phyloP scores from a whole-genome alignment of 2,888 invertebrate species.

The Troides oblongomaculatus region DNA sequence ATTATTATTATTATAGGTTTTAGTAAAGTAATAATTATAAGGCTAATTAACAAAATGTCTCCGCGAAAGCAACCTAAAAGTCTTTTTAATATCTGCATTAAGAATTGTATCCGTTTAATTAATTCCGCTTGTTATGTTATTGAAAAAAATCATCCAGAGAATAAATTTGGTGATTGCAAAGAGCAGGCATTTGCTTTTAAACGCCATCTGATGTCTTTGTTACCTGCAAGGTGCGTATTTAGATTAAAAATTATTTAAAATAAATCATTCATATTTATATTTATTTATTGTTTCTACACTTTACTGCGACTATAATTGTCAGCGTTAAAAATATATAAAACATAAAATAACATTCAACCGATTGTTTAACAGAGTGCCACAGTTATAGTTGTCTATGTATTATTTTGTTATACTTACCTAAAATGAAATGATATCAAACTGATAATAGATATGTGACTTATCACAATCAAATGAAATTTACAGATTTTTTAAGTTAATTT shows the following conservation, averaged over 20 bases:
- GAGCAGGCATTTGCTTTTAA: constrained; percentile 57
- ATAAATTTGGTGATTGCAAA: constrained; percentile 60
- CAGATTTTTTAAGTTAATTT: neutral
- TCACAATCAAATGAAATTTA: too few relatives aligned
- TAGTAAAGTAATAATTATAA: neutral
- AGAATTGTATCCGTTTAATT: constrained; percentile 64
- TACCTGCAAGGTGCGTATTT: constrained; percentile 65
- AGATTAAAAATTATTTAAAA: neutral
- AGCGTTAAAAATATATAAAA: too few relatives aligned
- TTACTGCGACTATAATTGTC: too few relatives aligned
- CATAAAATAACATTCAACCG: too few relatives aligned
- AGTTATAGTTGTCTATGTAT: too few relatives aligned
- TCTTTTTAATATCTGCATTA: constrained; percentile 65
- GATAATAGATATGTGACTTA: too few relatives aligned
- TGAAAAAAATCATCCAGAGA: constrained; percentile 64
- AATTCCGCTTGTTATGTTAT: constrained; percentile 70
- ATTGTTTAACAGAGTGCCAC: too few relatives aligned
- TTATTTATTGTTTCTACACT: neutral
- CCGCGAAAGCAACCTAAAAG: constrained; percentile 70
- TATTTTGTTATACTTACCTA: too few relatives aligned
- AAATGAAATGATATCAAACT: too few relatives aligned
- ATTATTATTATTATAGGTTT: neutral
- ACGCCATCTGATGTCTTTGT: constrained; percentile 58
- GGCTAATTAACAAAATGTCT: constrained; percentile 54
- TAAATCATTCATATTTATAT: too few relatives aligned